Conservation (phyloP, 2,888 invertebrate genomes). For the Gymnosoma rotundatum region DNA sequence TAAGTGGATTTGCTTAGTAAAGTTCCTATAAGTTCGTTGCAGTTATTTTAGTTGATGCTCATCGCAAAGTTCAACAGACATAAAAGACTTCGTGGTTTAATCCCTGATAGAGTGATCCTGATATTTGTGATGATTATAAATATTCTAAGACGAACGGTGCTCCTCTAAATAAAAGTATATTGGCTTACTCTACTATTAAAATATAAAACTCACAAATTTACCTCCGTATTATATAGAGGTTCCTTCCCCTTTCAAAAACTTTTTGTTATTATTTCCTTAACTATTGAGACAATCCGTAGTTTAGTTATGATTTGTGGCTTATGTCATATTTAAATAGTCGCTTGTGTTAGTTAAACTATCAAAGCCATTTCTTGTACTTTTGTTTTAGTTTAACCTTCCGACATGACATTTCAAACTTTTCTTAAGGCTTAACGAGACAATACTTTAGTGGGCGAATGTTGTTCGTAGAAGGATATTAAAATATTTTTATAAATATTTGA, state of each 20-base stretch:
- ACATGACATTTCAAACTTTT: not conserved
- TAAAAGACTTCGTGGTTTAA: no score
- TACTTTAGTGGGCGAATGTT: conserved; percentile 76
- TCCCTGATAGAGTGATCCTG: no score
- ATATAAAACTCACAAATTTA: no score
- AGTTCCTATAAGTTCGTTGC: no score
- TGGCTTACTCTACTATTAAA: no score
- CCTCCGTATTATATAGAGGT: not conserved
- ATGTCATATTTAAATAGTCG: conserved; percentile 44
- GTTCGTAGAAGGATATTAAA: conserved; percentile 61
- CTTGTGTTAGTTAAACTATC: conserved; percentile 10
- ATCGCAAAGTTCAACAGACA: no score
- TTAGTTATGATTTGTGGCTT: conserved; percentile 70
- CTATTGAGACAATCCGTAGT: not conserved
- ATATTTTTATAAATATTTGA: conserved; percentile 30
- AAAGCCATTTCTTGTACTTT: conserved; percentile 42
- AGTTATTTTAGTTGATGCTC: no score
- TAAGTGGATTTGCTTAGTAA: no score
- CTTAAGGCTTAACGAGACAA: conserved; percentile 73
- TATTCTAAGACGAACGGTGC: no score
- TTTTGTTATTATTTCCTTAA: not conserved
- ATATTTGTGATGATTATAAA: no score
- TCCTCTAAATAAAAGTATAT: no score
- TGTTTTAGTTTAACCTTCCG: conserved; percentile 36
- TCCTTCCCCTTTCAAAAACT: not conserved